phyloP scores from a whole-genome alignment of 2,888 invertebrate species.

The Leucoma salicis region DNA sequence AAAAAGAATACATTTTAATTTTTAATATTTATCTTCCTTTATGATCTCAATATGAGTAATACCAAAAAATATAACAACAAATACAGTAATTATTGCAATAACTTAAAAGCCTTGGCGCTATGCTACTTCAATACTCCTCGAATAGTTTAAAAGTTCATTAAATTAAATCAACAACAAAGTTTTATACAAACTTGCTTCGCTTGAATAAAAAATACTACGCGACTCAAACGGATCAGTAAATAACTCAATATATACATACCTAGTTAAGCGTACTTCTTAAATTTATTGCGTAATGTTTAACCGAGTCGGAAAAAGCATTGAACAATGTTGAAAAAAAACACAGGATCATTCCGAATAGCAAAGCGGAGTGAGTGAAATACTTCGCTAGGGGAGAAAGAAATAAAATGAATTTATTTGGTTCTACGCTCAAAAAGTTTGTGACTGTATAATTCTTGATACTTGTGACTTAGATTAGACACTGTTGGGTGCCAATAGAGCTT shows the following conservation, averaged over 20 bases:
- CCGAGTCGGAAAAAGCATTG: slow-evolving; percentile 51
- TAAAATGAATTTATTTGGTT: slow-evolving; percentile 56
- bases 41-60: background rate
- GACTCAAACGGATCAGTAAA: slow-evolving; percentile 48
- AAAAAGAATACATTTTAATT: too few relatives aligned
- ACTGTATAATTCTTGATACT: slow-evolving; percentile 48
- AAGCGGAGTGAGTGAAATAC: slow-evolving; percentile 68
- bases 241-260: slow-evolving; percentile 58
- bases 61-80: background rate
- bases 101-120: background rate
- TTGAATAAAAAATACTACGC: slow-evolving; percentile 27
- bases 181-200: slow-evolving; percentile 12
- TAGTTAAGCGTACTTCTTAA: slow-evolving; percentile 54
- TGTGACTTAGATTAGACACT: slow-evolving; percentile 23
- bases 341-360: slow-evolving; percentile 54
- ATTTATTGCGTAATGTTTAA: slow-evolving; percentile 70
- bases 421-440: slow-evolving; percentile 44
- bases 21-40: background rate
- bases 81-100: background rate
- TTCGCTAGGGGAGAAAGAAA: slow-evolving; percentile 46
- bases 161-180: slow-evolving; percentile 16
- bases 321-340: slow-evolving; percentile 52
- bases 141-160: slow-evolving; percentile 23
- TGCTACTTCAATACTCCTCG: background rate
- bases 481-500: slow-evolving; percentile 37